Percentiles rank a stretch among this genome's conserved stretches.
These are phyloP conservation scores for Delia radicum DNA, from an alignment of 1,140 invertebrate genomes.

Conservation along the genomic window DNA sequence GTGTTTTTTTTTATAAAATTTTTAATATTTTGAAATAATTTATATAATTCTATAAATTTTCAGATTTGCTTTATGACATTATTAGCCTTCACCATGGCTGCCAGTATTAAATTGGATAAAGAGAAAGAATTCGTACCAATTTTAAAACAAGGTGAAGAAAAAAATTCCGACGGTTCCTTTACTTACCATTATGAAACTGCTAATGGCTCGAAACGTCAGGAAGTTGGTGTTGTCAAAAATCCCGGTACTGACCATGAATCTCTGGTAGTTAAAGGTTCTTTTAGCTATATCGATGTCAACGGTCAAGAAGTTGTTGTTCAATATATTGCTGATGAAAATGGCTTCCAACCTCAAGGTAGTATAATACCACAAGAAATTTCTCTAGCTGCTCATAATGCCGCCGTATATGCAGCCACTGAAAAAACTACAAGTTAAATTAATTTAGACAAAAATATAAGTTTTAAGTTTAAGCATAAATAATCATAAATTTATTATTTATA, in stretches of 20 bases:
- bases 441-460: background rate
- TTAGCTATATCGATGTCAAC: conserved; percentile 64
- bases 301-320: conserved; percentile 68
- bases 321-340: conserved; percentile 68
- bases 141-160: conserved; percentile 37
- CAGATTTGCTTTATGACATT: conserved; percentile 1
- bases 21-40: no score
- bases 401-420: conserved; percentile 33
- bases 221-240: conserved; percentile 35
- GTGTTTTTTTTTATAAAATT: no score
- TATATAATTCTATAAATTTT: background rate
- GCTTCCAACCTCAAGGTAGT: conserved; percentile 62
- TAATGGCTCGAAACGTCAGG: conserved; percentile 39
- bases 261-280: conserved; percentile 57
- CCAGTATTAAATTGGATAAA: background rate
- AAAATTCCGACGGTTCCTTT: conserved; percentile 44
- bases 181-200: conserved; percentile 42
- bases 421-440: background rate
- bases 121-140: conserved; percentile 39
- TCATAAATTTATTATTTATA: background rate
- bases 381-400: conserved; percentile 38
- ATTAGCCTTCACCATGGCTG: background rate
- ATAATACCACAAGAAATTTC: conserved; percentile 58
- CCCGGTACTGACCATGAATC: conserved; percentile 46
- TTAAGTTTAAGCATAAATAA: background rate